Percentiles rank a stretch among this genome's conserved stretches.
These are phyloP conservation scores for Achroia grisella DNA, from an alignment of 1,140 invertebrate genomes.

Conservation along the genomic window DNA sequence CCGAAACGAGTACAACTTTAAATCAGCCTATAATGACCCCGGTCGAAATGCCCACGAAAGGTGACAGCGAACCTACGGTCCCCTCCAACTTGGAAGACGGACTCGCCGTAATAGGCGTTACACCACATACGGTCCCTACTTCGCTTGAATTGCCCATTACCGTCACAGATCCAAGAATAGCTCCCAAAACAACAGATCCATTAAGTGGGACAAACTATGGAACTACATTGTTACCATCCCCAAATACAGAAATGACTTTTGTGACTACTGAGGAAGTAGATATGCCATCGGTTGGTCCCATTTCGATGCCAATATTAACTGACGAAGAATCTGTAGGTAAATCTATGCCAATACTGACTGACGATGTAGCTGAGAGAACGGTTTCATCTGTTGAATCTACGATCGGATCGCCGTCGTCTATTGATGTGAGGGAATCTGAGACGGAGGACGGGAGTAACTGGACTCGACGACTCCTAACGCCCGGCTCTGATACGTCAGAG, in stretches of 20 bases:
- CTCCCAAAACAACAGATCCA: slow-evolving; percentile 62
- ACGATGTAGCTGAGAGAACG: slow-evolving; percentile 41
- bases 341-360: slow-evolving; percentile 62
- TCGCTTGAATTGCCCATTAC: slow-evolving; percentile 81
- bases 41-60: slow-evolving; percentile 79
- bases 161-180: slow-evolving; percentile 79
- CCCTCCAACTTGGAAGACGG: slow-evolving; percentile 72
- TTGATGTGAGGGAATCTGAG: slow-evolving; percentile 45
- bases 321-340: slow-evolving; percentile 53
- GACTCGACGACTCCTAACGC: slow-evolving; percentile 44
- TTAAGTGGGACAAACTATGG: slow-evolving; percentile 40
- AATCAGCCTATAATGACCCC: slow-evolving; percentile 89
- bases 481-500: slow-evolving; percentile 50
- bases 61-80: slow-evolving; percentile 58
- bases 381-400: slow-evolving; percentile 42
- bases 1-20: slow-evolving; percentile 82
- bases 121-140: slow-evolving; percentile 73
- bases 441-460: slow-evolving; percentile 41
- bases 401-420: slow-evolving; percentile 41
- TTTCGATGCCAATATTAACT: slow-evolving; percentile 56
- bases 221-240: slow-evolving; percentile 36
- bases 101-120: slow-evolving; percentile 74
- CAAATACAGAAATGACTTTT: slow-evolving; percentile 43
- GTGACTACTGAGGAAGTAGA: slow-evolving; percentile 31
- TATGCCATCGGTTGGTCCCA: slow-evolving; percentile 28